These are phyloP conservation scores for Epinotia brunnichana DNA, from an alignment of 2,888 invertebrate species.

Conservation along the genomic window DNA sequence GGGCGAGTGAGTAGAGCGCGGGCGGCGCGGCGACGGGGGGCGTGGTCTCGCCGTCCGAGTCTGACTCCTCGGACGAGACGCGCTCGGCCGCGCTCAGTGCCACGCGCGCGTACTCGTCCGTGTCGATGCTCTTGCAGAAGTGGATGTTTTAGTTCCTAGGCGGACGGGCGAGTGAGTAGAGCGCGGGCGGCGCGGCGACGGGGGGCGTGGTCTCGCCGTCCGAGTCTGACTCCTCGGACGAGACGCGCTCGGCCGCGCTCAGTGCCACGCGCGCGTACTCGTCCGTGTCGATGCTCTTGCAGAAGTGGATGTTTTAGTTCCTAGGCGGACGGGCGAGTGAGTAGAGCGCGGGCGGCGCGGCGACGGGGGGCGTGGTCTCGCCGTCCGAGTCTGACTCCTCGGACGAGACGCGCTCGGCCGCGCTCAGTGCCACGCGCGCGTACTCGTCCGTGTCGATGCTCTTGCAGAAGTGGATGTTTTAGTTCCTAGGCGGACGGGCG, in stretches of 20 bases:
- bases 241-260: conserved; percentile 83
- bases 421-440: conserved; percentile 92
- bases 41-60: conserved; percentile 71
- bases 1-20: conserved; percentile 64
- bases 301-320: conserved; percentile 90
- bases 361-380: conserved; percentile 57
- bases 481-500: conserved; percentile 54
- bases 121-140: conserved; percentile 99
- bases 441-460: conserved; percentile 99
- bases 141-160: conserved; percentile 84
- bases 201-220: conserved; percentile 66
- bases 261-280: conserved; percentile 96
- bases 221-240: conserved; percentile 79
- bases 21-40: conserved; percentile 55
- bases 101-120: conserved; percentile 97
- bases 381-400: conserved; percentile 79
- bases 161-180: conserved; percentile 67
- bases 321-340: conserved; percentile 60
- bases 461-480: conserved; percentile 95
- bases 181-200: conserved; percentile 55
- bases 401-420: conserved; percentile 80
- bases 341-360: conserved; percentile 62
- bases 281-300: conserved; percentile 98
- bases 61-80: conserved; percentile 79
- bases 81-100: conserved; percentile 86